A percentile compares a stretch with the other conserved stretches of the same genome.
Conservation (phyloP, 2,888 invertebrate species). For the Criorhina ranunculi region DNA sequence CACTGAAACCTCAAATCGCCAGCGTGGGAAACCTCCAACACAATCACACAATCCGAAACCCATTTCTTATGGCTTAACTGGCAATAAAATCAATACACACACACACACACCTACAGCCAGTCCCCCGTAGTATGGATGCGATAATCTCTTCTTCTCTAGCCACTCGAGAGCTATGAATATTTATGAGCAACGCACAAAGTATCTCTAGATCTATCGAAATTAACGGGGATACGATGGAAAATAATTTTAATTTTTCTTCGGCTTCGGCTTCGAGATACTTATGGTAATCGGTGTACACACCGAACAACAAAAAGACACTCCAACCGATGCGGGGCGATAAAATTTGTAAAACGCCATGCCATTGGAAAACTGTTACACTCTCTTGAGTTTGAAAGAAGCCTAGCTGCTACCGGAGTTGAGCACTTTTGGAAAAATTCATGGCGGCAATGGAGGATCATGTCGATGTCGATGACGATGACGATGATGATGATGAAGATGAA, state of each 20-base stretch:
- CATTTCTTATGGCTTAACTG: background rate
- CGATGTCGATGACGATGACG: constrained; percentile 18
- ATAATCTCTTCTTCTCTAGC: constrained; percentile 45
- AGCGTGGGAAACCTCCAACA: constrained; percentile 69
- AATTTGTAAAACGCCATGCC: constrained; percentile 61
- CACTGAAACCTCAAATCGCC: constrained; percentile 67
- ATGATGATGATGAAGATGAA: constrained; percentile 41
- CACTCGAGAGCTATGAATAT: constrained; percentile 51
- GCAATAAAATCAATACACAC: constrained; percentile 57
- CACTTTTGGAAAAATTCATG: constrained; percentile 35
- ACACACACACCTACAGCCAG: too few species aligned
- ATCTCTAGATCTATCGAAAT: constrained; percentile 62
- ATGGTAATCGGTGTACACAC: constrained; percentile 35
- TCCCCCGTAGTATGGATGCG: constrained; percentile 15
- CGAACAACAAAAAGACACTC: constrained; percentile 28
- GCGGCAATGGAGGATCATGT: constrained; percentile 19
- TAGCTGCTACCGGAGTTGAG: constrained; percentile 67
- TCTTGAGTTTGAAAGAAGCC: background rate
- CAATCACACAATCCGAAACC: background rate
- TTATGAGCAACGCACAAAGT: constrained; percentile 64
- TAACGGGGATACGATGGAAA: constrained; percentile 51
- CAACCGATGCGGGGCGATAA: constrained; percentile 47
- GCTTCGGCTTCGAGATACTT: constrained; percentile 35
- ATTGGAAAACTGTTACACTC: constrained; percentile 3
- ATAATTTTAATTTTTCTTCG: constrained; percentile 47